phyloP scores from a whole-genome alignment of 2,888 invertebrate genomes.

The Trichopoda pennipes region DNA sequence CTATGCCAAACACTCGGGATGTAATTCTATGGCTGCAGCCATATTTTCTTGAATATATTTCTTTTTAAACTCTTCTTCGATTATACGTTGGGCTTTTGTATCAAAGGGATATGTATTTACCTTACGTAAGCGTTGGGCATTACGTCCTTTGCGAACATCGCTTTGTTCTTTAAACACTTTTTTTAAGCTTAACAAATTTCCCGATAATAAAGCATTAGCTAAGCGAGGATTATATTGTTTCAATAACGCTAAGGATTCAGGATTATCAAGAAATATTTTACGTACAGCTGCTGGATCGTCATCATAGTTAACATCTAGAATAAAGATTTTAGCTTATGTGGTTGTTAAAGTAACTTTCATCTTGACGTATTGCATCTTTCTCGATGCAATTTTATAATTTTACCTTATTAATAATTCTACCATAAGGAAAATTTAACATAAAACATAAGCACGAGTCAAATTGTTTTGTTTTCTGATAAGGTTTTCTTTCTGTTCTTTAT shows the following conservation, averaged over 20 bases:
- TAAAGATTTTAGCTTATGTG: conserved; percentile 92
- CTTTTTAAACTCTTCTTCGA: conserved; percentile 96
- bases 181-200: conserved; percentile 90
- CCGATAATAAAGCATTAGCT: conserved; percentile 94
- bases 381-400: not conserved
- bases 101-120: conserved; percentile 97
- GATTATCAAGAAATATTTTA: conserved; percentile 93
- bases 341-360: conserved; percentile 98
- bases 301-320: conserved; percentile 87
- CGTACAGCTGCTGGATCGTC: conserved; percentile 92
- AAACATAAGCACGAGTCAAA: not conserved
- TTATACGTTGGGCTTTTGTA: conserved; percentile 95
- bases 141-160: conserved; percentile 89
- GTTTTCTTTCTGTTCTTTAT: conserved; percentile 6
- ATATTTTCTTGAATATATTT: conserved; percentile 99
- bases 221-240: conserved; percentile 96
- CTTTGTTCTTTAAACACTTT: conserved; percentile 91
- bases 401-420: too few relatives aligned
- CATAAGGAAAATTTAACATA: too few relatives aligned
- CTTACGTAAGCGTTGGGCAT: conserved; percentile 92
- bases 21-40: conserved; percentile 99
- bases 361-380: not conserved
- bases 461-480: not conserved
- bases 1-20: conserved; percentile 99
- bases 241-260: conserved; percentile 93